These are phyloP conservation scores for Drosophila ercepeae DNA, from an alignment of 1,140 invertebrate genomes.

Conservation along the genomic window DNA sequence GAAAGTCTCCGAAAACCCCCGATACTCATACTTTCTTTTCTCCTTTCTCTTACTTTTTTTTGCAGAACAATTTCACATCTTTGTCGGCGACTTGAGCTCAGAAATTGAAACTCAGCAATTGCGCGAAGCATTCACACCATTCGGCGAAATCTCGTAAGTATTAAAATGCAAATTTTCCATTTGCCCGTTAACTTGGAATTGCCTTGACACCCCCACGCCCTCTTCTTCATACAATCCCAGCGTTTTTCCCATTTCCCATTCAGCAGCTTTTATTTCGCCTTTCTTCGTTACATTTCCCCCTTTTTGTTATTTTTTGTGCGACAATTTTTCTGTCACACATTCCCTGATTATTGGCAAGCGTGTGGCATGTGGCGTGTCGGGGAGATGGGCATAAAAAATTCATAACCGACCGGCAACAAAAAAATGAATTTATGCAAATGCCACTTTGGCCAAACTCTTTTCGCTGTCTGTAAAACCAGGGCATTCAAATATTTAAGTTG, in stretches of 20 bases:
- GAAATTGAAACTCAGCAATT: conserved; percentile 99
- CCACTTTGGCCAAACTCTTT: conserved; percentile 73
- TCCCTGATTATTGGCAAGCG: conserved; percentile 64
- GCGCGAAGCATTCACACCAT: conserved; percentile 97
- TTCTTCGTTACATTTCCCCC: conserved; percentile 1
- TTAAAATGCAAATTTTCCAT: conserved; percentile 79
- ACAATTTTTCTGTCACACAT: conserved; percentile 44
- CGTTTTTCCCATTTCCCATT: conserved; percentile 20
- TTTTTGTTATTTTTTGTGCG: conserved; percentile 1
- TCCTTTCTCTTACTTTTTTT: conserved; percentile 64
- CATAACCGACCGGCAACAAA: conserved; percentile 62
- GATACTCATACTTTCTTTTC: conserved; percentile 20
- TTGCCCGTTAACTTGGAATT: conserved; percentile 60
- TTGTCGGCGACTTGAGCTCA: conserved; percentile 99
- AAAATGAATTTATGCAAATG: conserved; percentile 76
- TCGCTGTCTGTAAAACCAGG: conserved; percentile 47
- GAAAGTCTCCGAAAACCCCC: conserved; percentile 18
- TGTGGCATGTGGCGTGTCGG: conserved; percentile 20
- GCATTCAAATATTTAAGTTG: conserved; percentile 75
- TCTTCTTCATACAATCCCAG: not conserved
- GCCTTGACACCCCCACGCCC: conserved; percentile 14
- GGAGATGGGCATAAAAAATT: conserved; percentile 64
- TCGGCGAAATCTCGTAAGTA: conserved; percentile 97
- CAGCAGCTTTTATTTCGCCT: conserved; percentile 33
- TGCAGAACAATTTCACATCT: conserved; percentile 98